Base-by-base conservation (phyloP, 1,140 invertebrate genomes). In the Drosophila micromelanica region DNA sequence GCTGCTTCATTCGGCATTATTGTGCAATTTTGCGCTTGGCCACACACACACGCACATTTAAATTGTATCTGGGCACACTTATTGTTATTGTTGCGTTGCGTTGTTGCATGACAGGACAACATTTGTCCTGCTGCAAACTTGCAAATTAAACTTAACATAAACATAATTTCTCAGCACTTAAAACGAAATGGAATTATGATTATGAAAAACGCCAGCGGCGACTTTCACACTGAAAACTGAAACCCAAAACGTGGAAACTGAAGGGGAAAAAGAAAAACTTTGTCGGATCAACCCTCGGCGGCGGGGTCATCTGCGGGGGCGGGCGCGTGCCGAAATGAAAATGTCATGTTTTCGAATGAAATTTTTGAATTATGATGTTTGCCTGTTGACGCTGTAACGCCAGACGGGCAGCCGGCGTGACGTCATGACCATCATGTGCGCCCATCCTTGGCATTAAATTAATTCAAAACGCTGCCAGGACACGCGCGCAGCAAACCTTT, bases 341-440 rank as follows among this genome's bases (percentile, higher is more conserved):
- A 89, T 84, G 82, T 87, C 82, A 87, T 87, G 82, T 89, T 87
- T 87, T 87, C 73, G 84, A 89, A 87, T 87, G 78, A 89, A 84
- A 76, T 89, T 87, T 87, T 89, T 87, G 82, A 87, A 87, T 87
- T 87, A 89, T 87, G 82, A 81, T 85, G 81, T 85, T 85, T 86
- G 76, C 63, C 64, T 76, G 71, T 73, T 78, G 73, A 73, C 69
- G 62, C 57, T 42, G 67, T 55, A 52, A 68, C 69, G 79, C 79
- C 20, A 23, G 20, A 2, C 20, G 20, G 20, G 20, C 20, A 23
- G 20, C 3, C 2, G 3, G 3, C 51, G 54, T 69, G 65, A 69
- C 68, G 45, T 67, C 72, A 71, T 49, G 55, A 59, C 71, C 82
- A 87, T 86, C 81, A 81, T 87, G 78, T 81, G 82, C 38, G 51